Conservation (phyloP, 2,797 vertebrate genomes). For the Tangara arthus region DNA sequence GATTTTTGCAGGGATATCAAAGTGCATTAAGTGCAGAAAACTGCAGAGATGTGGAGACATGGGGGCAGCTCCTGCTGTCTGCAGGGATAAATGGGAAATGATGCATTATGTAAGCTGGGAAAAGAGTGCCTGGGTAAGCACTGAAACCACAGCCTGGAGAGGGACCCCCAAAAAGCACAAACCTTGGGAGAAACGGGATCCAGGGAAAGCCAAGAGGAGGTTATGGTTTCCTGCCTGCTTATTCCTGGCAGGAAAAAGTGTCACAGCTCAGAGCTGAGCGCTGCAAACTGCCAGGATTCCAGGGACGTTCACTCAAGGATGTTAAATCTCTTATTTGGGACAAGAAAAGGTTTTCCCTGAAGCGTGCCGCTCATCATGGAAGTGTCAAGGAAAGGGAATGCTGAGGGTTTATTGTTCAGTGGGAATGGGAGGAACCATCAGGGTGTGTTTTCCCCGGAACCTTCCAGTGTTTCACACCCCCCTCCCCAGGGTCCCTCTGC, state of each 20-base stretch:
- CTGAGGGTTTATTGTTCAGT: neutral
- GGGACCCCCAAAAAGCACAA: fast-evolving
- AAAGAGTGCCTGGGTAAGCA: neutral
- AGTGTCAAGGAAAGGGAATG: neutral
- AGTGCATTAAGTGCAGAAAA: neutral
- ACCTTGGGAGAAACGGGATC: neutral
- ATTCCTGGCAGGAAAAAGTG: neutral
- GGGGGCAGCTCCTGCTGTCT: neutral
- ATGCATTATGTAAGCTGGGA: neutral
- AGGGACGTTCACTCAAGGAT: neutral
- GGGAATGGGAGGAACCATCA: neutral
- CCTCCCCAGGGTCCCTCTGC: fast-evolving
- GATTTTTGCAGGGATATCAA: neutral
- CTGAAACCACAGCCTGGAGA: neutral
- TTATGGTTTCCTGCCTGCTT: too few relatives aligned
- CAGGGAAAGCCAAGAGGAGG: neutral
- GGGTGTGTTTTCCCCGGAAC: neutral
- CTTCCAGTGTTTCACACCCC: neutral
- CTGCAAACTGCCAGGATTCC: neutral
- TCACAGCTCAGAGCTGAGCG: neutral
- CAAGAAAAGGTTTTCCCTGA: neutral
- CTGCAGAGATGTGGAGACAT: fast-evolving
- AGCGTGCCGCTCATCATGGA: fast-evolving
- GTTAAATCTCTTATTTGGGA: neutral
- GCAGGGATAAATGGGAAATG: fast-evolving